Conservation (phyloP, 2,888 invertebrate genomes). For the Steinernema hermaphroditum region DNA sequence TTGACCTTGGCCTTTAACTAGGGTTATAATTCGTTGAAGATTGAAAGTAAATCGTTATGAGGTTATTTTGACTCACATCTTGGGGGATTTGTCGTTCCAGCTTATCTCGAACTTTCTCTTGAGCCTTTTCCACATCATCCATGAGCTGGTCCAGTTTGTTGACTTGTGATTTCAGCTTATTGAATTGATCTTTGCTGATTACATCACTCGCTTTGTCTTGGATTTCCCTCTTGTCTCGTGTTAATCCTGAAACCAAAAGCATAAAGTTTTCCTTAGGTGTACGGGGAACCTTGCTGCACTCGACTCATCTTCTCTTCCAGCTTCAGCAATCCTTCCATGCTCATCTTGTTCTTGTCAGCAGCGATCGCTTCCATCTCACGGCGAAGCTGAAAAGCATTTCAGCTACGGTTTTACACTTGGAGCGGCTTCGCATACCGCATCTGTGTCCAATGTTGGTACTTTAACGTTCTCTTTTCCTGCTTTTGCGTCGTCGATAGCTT, state of each 20-base stretch:
- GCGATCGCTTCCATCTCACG: constrained; percentile 65
- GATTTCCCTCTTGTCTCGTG: constrained; percentile 41
- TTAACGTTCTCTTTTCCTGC: constrained; percentile 56
- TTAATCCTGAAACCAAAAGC: constrained; percentile 20
- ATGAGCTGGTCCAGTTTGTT: constrained; percentile 59
- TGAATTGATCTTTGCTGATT: constrained; percentile 34
- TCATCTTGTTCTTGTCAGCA: constrained; percentile 65
- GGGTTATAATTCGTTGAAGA: neutral
- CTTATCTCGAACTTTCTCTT: constrained; percentile 61
- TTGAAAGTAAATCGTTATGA: neutral
- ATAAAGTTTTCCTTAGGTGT: neutral
- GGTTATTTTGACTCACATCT: constrained; percentile 48
- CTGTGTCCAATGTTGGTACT: constrained; percentile 59
- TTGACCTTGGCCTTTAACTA: neutral
- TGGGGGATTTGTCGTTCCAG: constrained; percentile 65
- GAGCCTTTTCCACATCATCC: constrained; percentile 63
- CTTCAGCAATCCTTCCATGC: constrained; percentile 65
- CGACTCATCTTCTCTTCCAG: constrained; percentile 64
- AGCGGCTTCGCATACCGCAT: constrained; percentile 50
- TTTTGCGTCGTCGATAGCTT: constrained; percentile 61
- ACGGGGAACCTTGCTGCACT: constrained; percentile 56
- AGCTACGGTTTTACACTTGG: too few relatives aligned
- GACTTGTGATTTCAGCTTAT: constrained; percentile 48
- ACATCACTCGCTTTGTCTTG: constrained; percentile 37
- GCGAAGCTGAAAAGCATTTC: constrained; percentile 52